Base-by-base conservation (phyloP, 2,888 invertebrate species). In the Catocala nupta region DNA sequence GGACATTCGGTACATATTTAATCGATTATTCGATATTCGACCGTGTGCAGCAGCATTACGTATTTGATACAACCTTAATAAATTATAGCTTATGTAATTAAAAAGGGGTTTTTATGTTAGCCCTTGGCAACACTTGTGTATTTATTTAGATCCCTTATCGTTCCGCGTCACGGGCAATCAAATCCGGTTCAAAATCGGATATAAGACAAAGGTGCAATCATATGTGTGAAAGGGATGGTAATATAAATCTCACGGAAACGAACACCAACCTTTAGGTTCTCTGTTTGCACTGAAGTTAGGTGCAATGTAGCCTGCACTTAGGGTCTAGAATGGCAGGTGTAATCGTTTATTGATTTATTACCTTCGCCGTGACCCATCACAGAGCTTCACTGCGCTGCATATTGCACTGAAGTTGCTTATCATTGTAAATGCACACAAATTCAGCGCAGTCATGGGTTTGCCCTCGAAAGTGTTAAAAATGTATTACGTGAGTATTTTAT, bases 321-420 rank as follows among this genome's bases (percentile, higher is more conserved):
- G 13, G 44, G 52, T 58, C 36, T 52, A 5, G 58, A 58, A n/a
- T 52, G 36, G 13, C 6, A 52, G 36, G 8, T 45, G 10, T 52
- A 47, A 53, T 53, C 33, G 8, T 11, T 48, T 59, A 59, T 53
- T 59, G 59, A 59, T 59, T 53, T 59, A 42, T 48, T 8, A 57
- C 56, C 49, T 42, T 48, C 55, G 13, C 47, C 34, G 45, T 12
- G 12, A 16, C 48, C 2, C 48, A 16, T 16, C 25, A 10, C 33
- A 25, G 10, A 48, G 25, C 33, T 55, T 4, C 47, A 13, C 55
- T 45, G 45, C 33, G 55, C 33, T 13, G 43, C 43, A 33, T 55
- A 45, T 13, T 55, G 36, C 47, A 47, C 6, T 55, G 55, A 55
- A 55, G 45, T 45, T 47, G 36, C 47, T 47, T 16, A 11, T 33